These are phyloP conservation scores for Ophthalmolycus amberensis DNA, from an alignment of 2,113 vertebrate genomes.

Conservation along the genomic window DNA sequence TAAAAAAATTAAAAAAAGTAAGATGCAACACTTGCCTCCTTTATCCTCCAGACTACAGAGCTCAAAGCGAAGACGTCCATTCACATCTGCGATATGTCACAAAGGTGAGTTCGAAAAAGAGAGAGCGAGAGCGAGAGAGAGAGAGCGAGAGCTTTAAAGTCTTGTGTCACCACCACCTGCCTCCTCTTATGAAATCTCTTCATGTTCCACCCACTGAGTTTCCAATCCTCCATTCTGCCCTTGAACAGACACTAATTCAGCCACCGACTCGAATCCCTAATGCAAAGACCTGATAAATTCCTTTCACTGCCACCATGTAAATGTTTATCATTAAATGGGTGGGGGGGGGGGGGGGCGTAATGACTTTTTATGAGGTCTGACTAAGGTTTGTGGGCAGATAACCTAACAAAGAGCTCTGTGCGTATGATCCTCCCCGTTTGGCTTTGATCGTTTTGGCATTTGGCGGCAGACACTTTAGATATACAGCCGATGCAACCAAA, in stretches of 20 bases:
- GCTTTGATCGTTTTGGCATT: constrained; percentile 80
- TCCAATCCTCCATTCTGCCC: constrained; percentile 68
- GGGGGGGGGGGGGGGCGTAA: constrained; percentile 48
- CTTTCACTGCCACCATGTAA: constrained; percentile 66
- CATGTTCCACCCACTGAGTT: constrained; percentile 75
- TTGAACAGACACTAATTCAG: constrained; percentile 70
- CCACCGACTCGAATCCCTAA: constrained; percentile 69
- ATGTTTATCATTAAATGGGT: constrained; percentile 74
- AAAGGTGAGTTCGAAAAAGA: constrained; percentile 42
- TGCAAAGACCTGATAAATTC: constrained; percentile 67
- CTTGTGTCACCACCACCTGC: constrained; percentile 78
- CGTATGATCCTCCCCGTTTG: constrained; percentile 70
- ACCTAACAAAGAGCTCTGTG: constrained; percentile 65
- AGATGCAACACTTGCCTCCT: background rate
- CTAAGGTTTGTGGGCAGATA: constrained; percentile 68
- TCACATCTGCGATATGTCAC: constrained; percentile 43
- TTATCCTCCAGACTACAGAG: constrained; percentile 2
- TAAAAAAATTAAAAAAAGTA: constrained; percentile 34
- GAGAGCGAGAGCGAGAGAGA: constrained; percentile 48
- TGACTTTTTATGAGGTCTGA: constrained; percentile 71
- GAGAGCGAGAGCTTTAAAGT: constrained; percentile 63
- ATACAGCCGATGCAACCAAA: constrained; percentile 79
- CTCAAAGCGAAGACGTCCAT: constrained; percentile 31
- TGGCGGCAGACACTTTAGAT: constrained; percentile 75
- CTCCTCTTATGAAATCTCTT: constrained; percentile 76